phyloP scores from a whole-genome alignment of 2,888 invertebrate genomes.

The Orthonevra nobilis region DNA sequence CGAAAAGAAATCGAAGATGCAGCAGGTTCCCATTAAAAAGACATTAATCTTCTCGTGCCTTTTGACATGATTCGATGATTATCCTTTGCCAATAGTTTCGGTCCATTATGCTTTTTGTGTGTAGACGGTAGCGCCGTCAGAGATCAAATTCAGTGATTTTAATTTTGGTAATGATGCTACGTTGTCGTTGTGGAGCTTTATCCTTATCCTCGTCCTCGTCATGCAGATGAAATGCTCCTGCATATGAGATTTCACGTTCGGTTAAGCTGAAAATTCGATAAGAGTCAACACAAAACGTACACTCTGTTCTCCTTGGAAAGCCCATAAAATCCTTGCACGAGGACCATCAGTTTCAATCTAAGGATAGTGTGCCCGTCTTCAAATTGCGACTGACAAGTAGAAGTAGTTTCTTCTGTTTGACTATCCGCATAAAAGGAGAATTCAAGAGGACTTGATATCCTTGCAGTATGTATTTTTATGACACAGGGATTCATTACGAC shows the following conservation, averaged over 20 bases:
- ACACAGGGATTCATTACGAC: neutral
- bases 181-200: neutral
- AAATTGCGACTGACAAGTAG: slow-evolving; percentile 3
- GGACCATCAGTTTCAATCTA: neutral
- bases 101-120: neutral
- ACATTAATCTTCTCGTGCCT: slow-evolving; percentile 32
- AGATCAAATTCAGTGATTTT: no score
- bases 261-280: slow-evolving; percentile 45
- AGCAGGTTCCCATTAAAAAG: slow-evolving; percentile 35
- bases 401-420: neutral
- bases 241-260: slow-evolving; percentile 37
- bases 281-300: slow-evolving; percentile 19
- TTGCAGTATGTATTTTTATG: slow-evolving; percentile 1
- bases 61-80: slow-evolving; percentile 25
- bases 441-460: neutral
- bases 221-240: neutral
- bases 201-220: no score
- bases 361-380: slow-evolving; percentile 1
- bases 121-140: no score
- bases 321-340: slow-evolving; percentile 22
- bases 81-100: slow-evolving; percentile 1
- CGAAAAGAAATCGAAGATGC: neutral
- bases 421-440: neutral
- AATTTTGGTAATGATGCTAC: neutral
- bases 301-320: slow-evolving; percentile 2